These are phyloP conservation scores for Cheilosia variabilis DNA, from an alignment of 2,888 invertebrate species.

Conservation along the genomic window DNA sequence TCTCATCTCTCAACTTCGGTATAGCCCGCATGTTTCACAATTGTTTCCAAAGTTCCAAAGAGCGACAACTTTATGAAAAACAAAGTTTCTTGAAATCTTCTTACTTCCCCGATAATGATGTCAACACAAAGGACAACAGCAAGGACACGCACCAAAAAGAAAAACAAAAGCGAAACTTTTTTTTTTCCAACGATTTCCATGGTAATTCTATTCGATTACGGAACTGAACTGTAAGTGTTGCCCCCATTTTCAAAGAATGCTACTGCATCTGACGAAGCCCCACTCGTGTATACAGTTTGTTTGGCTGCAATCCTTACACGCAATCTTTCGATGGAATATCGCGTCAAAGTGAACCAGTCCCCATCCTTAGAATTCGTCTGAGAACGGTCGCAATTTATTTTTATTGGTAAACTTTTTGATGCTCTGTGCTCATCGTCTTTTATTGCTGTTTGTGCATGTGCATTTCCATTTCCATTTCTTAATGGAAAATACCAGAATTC, in stretches of 20 bases:
- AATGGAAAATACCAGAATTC: constrained; percentile 57
- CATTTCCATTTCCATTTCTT: constrained; percentile 33
- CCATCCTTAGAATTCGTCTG: constrained; percentile 31
- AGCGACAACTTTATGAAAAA: constrained; percentile 30
- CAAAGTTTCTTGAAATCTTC: constrained; percentile 48
- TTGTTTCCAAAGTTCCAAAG: constrained; percentile 22
- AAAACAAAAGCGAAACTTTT: background rate
- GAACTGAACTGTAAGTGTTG: constrained; percentile 72
- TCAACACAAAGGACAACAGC: constrained; percentile 28
- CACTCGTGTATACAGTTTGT: constrained; percentile 6
- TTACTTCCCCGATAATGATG: constrained; percentile 64
- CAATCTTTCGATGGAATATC: constrained; percentile 26
- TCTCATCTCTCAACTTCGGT: background rate
- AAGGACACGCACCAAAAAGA: constrained; percentile 42
- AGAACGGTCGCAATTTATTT: constrained; percentile 71
- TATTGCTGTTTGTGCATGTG: constrained; percentile 74
- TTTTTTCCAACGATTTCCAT: constrained; percentile 63
- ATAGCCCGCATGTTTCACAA: constrained; percentile 29
- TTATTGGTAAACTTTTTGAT: constrained; percentile 75
- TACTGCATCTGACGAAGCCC: constrained; percentile 22
- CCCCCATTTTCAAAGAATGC: constrained; percentile 52
- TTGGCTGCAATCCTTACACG: constrained; percentile 28
- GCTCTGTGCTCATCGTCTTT: constrained; percentile 67
- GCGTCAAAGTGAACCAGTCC: background rate
- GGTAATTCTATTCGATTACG: constrained; percentile 72